Evolutionary conservation across 2,113 vertebrate species (phyloP), one percentile per base, ranked within the genome.

Genomic region (Gallinago undulata): DNA sequence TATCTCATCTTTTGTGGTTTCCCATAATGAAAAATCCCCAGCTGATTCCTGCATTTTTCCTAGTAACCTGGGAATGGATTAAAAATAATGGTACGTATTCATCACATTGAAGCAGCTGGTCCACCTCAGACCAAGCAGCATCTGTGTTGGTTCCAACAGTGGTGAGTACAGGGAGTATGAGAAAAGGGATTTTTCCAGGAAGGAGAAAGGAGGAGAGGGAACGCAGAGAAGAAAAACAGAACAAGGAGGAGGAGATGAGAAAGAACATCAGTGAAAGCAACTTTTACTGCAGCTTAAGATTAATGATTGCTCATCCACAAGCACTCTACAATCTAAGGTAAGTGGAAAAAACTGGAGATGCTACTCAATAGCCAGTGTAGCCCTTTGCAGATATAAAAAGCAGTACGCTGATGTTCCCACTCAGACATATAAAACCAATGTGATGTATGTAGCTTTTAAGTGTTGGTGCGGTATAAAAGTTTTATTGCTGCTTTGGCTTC

Each of bases 371-470:
- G 92, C 89, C 87, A 94, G 48, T 5, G 86, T 64, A 96, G 87
- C 87, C 96, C 94, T 93, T 91, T 91, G 79, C 84, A 94, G 87
- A 94, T 82, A 94, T 97, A 95, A 94, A 95, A 92, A 96, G 85
- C 22, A 37, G 45, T 51, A 80, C 43, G 5, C 75, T 97, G 94
- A 85, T 84, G 86, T 88, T 96, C 94, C 94, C 66, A 45, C 91
- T 96, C 94, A 95, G 95, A 97, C 92, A 57, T 95, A 92, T 90
- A 93, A 97, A 96, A 96, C 84, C 91, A 87, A 81, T 80, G 60
- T 96, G 90, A 92, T 72, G 35, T 94, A 97, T 97, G 94, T 96
- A 95, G 85, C 94, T 96, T 95, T 97, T 97, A 97, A 96, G 81
- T 91, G 90, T 91, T 60, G 70, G 66, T 90, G 79, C 2, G 1